Conservation (phyloP, 2,888 invertebrate genomes). For the Archips crataeganus region DNA sequence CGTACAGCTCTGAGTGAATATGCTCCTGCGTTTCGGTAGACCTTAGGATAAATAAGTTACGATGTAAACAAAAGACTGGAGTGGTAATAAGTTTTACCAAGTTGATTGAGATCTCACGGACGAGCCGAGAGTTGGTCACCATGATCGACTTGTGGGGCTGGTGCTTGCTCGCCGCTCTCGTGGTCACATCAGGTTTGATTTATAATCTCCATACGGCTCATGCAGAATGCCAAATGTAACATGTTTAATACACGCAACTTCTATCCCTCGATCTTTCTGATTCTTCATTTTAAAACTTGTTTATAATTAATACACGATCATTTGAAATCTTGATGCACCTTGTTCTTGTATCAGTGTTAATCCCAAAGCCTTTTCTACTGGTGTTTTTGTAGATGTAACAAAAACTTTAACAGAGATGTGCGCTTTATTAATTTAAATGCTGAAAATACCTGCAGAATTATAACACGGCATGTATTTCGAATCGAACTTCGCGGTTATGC, state of each 20-base stretch:
- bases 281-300: conserved; percentile 33
- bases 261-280: conserved; percentile 43
- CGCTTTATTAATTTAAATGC: conserved; percentile 31
- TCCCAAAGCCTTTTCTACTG: conserved; percentile 53
- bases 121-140: conserved; percentile 48
- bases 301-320: conserved; percentile 43
- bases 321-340: conserved; percentile 52
- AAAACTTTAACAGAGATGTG: conserved; percentile 22
- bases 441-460: neutral
- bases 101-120: conserved; percentile 8
- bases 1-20: conserved; percentile 27
- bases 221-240: conserved; percentile 51
- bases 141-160: conserved; percentile 63
- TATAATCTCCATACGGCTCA: conserved; percentile 49
- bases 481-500: neutral
- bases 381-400: conserved; percentile 12
- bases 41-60: conserved; percentile 17
- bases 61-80: conserved; percentile 37
- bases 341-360: conserved; percentile 51
- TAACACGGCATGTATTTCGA: neutral
- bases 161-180: conserved; percentile 56
- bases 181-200: conserved; percentile 67
- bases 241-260: conserved; percentile 50
- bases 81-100: conserved; percentile 22
- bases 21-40: conserved; percentile 14